Percentiles rank a stretch among this genome's conserved stretches.
Evolutionary conservation across 2,113 vertebrate genomes (phyloP).

Genomic region (Poeciliopsis prolifica): DNA sequence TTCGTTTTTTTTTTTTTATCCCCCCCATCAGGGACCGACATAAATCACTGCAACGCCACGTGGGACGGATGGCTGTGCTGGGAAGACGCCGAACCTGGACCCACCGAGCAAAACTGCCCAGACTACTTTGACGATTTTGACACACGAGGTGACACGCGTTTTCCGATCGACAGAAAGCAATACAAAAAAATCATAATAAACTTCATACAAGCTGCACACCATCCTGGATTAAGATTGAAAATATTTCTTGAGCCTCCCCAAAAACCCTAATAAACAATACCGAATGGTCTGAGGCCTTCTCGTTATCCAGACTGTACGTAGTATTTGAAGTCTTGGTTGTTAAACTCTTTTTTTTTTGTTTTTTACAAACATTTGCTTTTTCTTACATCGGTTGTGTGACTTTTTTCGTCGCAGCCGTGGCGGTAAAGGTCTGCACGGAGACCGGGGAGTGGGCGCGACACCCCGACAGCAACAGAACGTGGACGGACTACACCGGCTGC

Average conservation of each 20-base stretch:
- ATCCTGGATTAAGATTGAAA: too few relatives aligned
- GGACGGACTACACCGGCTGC: slow-evolving; percentile 93
- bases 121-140: slow-evolving; percentile 93
- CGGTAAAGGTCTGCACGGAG: slow-evolving; percentile 89
- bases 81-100: slow-evolving; percentile 85
- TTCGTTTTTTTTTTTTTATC: not conserved
- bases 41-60: slow-evolving; percentile 83
- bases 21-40: slow-evolving; percentile 57
- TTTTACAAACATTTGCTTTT: too few relatives aligned
- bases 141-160: slow-evolving; percentile 78
- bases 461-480: slow-evolving; percentile 90
- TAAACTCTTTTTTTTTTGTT: too few relatives aligned
- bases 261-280: too few relatives aligned
- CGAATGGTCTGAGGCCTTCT: too few relatives aligned
- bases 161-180: not conserved
- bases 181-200: not conserved
- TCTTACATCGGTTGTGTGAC: too few relatives aligned
- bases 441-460: slow-evolving; percentile 91
- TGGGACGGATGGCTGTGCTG: slow-evolving; percentile 99
- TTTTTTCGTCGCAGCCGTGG: slow-evolving; percentile 79
- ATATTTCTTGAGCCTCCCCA: too few relatives aligned
- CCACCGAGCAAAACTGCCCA: slow-evolving; percentile 88
- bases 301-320: too few relatives aligned
- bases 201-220: too few relatives aligned
- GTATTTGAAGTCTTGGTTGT: too few relatives aligned